Conservation (phyloP, 1,140 invertebrate genomes). For the Drosophila ercepeae region DNA sequence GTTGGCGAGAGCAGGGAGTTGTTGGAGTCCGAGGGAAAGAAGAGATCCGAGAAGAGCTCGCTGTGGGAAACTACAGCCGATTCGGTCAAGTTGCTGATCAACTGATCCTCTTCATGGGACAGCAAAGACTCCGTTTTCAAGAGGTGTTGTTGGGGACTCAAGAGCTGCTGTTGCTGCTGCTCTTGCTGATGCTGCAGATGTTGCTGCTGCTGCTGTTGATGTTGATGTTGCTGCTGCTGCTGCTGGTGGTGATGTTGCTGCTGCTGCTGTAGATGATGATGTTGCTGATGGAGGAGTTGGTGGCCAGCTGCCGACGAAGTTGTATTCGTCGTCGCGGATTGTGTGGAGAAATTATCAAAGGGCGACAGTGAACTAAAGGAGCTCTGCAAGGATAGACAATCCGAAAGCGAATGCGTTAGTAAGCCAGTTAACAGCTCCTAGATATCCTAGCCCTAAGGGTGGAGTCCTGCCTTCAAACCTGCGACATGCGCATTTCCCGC, state of each 20-base stretch:
- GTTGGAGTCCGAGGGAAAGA: constrained; percentile 79
- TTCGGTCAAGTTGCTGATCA: constrained; percentile 75
- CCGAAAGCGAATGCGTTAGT: constrained; percentile 56
- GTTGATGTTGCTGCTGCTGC: constrained; percentile 33
- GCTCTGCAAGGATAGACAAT: constrained; percentile 73
- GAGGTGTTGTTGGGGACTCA: constrained; percentile 42
- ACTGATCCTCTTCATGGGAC: constrained; percentile 76
- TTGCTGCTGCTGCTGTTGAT: constrained; percentile 48
- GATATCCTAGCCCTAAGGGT: constrained; percentile 42
- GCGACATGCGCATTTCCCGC: constrained; percentile 59
- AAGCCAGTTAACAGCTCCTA: not conserved
- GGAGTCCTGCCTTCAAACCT: constrained; percentile 32
- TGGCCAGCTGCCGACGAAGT: constrained; percentile 45
- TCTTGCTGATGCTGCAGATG: constrained; percentile 48
- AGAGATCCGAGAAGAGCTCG: constrained; percentile 80
- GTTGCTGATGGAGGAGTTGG: constrained; percentile 45
- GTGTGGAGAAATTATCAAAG: constrained; percentile 81
- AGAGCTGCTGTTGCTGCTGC: constrained; percentile 46
- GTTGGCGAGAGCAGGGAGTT: constrained; percentile 74
- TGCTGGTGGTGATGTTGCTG: constrained; percentile 42
- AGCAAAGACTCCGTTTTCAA: constrained; percentile 60
- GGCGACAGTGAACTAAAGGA: constrained; percentile 83
- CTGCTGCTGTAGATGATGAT: constrained; percentile 31
- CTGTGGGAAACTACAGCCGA: constrained; percentile 64
- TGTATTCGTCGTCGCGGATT: constrained; percentile 65